Conservation (phyloP, 2,888 invertebrate genomes). For the Parnassius orleans region DNA sequence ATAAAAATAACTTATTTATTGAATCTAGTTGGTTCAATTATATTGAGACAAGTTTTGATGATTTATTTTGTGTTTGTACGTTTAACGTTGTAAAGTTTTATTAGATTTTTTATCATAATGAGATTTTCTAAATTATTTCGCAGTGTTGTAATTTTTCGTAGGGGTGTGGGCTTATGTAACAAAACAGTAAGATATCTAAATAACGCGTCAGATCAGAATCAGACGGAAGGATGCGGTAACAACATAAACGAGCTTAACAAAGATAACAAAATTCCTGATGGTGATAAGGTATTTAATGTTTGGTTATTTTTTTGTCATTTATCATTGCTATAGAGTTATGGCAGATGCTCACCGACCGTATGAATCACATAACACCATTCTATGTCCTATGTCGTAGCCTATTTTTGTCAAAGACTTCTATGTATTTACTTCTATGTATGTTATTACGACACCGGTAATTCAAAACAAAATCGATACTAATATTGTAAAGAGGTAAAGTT, state of each 20-base stretch:
- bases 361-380: too few species aligned
- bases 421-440: too few species aligned
- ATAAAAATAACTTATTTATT: conserved; percentile 23
- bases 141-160: conserved; percentile 40
- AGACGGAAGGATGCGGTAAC: conserved; percentile 1
- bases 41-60: conserved; percentile 26
- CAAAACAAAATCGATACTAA: too few species aligned
- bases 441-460: too few species aligned
- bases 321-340: too few species aligned
- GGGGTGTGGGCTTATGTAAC: conserved; percentile 28
- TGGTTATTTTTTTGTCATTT: neutral
- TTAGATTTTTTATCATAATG: conserved; percentile 50
- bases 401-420: too few species aligned
- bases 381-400: too few species aligned
- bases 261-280: conserved; percentile 5
- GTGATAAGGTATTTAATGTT: conserved; percentile 6
- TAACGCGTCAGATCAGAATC: conserved; percentile 9
- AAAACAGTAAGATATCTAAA: conserved; percentile 28
- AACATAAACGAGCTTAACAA: conserved; percentile 2
- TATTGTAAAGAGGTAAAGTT: too few species aligned
- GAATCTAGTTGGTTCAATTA: conserved; percentile 55
- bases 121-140: conserved; percentile 57
- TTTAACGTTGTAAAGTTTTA: conserved; percentile 11
- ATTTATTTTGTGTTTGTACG: conserved; percentile 32
- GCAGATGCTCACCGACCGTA: too few species aligned